These are phyloP conservation scores for Gasteruption jaculator DNA, from an alignment of 2,888 invertebrate genomes.

Conservation along the genomic window DNA sequence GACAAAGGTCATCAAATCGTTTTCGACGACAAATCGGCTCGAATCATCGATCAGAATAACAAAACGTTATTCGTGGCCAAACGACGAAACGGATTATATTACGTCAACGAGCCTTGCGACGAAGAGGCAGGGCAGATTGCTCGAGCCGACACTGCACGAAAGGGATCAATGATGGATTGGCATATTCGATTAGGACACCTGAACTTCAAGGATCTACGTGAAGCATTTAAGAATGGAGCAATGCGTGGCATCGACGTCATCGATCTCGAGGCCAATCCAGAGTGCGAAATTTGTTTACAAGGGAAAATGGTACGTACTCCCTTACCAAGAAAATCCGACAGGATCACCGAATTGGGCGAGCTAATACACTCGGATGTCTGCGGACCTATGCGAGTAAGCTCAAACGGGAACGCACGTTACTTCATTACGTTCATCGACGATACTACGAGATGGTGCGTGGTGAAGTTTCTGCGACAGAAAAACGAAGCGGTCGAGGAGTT, in stretches of 20 bases:
- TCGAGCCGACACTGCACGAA: background rate
- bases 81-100: conserved; percentile 12
- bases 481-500: conserved; percentile 22
- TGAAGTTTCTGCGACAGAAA: conserved; percentile 24
- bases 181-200: conserved; percentile 15
- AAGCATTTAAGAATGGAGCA: background rate
- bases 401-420: conserved; percentile 22
- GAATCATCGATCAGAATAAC: background rate
- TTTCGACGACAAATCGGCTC: conserved; percentile 2
- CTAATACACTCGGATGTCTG: conserved; percentile 31
- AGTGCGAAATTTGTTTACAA: conserved; percentile 12
- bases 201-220: conserved; percentile 7
- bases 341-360: conserved; percentile 16
- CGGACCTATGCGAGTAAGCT: conserved; percentile 25
- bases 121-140: background rate
- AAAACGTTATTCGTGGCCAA: background rate
- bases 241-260: background rate
- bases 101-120: background rate
- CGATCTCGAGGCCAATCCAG: background rate
- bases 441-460: conserved; percentile 24
- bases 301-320: conserved; percentile 10
- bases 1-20: conserved; percentile 6
- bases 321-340: conserved; percentile 6
- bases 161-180: too few species aligned
- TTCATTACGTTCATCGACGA: conserved; percentile 33